Percentiles rank a stretch among this genome's conserved stretches.
phyloP scores from a whole-genome alignment of 2,113 vertebrate species.

The Gila orcuttii region DNA sequence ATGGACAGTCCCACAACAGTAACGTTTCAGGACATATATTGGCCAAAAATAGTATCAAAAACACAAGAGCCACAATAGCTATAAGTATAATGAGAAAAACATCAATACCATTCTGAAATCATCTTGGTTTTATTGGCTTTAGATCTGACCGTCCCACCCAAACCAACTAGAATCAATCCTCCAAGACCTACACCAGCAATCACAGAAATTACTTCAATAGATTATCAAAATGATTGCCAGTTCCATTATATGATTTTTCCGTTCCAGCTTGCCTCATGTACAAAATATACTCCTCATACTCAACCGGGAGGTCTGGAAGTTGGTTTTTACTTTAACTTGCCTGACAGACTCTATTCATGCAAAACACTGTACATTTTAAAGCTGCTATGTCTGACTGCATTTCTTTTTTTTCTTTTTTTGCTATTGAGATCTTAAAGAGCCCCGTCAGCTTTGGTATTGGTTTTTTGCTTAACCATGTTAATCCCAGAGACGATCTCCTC shows the following conservation, averaged over 20 bases:
- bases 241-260: too few relatives aligned
- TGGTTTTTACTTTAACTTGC: background rate
- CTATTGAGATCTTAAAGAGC: background rate
- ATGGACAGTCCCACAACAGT: background rate
- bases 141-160: background rate
- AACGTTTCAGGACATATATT: background rate
- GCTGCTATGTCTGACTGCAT: background rate
- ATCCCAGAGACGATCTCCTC: background rate
- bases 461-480: slow-evolving; percentile 4
- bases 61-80: background rate
- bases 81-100: background rate
- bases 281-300: background rate
- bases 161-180: background rate
- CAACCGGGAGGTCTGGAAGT: too few relatives aligned
- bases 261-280: background rate
- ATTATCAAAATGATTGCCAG: background rate
- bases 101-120: background rate
- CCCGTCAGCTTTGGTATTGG: background rate
- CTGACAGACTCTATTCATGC: background rate
- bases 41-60: background rate
- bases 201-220: background rate
- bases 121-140: background rate
- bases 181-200: background rate
- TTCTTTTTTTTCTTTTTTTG: background rate
- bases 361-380: background rate